A percentile compares a stretch with the other conserved stretches of the same genome.
Evolutionary conservation across 2,113 vertebrate species (phyloP).

Genomic region (Pitta sordida): DNA sequence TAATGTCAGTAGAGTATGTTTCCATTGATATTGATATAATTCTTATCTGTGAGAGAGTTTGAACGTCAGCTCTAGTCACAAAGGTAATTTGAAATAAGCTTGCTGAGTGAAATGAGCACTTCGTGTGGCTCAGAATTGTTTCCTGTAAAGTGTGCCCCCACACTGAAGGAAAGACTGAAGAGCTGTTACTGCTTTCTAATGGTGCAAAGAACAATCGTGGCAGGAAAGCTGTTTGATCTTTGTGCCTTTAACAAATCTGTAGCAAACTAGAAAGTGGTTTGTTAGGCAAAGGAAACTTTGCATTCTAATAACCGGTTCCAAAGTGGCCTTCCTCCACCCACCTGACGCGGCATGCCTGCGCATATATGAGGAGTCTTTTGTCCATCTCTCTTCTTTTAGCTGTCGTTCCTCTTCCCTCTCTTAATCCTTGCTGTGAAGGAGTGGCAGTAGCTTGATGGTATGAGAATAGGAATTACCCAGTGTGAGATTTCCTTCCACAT

Average conservation of each 20-base stretch:
- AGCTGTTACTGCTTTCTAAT: neutral
- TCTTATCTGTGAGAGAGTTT: neutral
- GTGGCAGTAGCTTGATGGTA: neutral
- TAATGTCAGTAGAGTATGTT: neutral
- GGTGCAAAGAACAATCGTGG: neutral
- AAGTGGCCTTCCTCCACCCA: neutral
- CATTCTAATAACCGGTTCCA: neutral
- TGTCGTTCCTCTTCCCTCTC: neutral
- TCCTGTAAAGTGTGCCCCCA: neutral
- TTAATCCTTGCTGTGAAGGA: neutral
- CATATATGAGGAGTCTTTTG: neutral
- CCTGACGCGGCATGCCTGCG: neutral
- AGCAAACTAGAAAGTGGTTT: neutral
- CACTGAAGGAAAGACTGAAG: neutral
- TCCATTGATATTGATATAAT: neutral
- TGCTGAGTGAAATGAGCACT: neutral
- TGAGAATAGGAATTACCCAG: neutral
- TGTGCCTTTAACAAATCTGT: neutral
- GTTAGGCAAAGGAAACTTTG: neutral
- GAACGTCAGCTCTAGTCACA: neutral
- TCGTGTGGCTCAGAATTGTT: neutral
- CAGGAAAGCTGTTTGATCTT: neutral
- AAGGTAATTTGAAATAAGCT: neutral
- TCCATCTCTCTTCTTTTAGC: neutral
- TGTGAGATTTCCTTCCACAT: neutral